Percentiles rank a stretch among this genome's conserved stretches.
These are phyloP conservation scores for Agonopterix alstromeriana DNA, from an alignment of 2,888 invertebrate species.

Conservation along the genomic window DNA sequence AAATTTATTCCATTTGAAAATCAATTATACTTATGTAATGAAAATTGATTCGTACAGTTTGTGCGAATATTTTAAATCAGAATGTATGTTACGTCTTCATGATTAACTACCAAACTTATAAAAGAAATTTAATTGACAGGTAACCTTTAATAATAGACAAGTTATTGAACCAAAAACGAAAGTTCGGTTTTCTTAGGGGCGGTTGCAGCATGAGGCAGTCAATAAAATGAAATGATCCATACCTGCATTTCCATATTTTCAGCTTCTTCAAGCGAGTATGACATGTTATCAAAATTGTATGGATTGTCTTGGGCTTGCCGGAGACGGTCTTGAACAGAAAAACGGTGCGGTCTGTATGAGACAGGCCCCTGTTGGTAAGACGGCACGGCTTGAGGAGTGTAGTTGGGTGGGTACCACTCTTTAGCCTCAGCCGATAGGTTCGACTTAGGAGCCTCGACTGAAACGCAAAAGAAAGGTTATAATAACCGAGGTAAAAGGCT, in stretches of 20 bases:
- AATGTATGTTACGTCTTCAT: too few species aligned
- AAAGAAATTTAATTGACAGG: too few species aligned
- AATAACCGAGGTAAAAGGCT: neutral
- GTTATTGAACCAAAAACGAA: too few species aligned
- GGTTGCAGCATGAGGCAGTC: too few species aligned
- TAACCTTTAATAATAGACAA: too few species aligned
- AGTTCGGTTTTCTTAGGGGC: too few species aligned
- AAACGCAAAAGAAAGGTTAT: conserved; percentile 7
- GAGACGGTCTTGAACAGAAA: conserved; percentile 65
- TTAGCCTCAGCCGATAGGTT: conserved; percentile 76
- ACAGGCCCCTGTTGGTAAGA: conserved; percentile 45
- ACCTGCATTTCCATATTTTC: conserved; percentile 64
- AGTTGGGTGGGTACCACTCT: conserved; percentile 78
- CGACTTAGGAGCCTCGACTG: conserved; percentile 58
- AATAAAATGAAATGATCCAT: conserved; percentile 5
- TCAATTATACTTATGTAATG: too few species aligned
- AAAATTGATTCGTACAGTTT: too few species aligned
- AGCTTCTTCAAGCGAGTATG: conserved; percentile 58
- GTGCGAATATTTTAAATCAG: too few species aligned
- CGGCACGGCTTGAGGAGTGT: conserved; percentile 48
- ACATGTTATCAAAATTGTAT: conserved; percentile 61
- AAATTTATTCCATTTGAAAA: too few species aligned
- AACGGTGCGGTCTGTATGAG: conserved; percentile 50
- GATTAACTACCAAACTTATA: too few species aligned
- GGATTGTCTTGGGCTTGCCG: conserved; percentile 65